These are phyloP conservation scores for Notolepis coatsorum DNA, from an alignment of 2,797 vertebrate genomes.

Conservation along the genomic window DNA sequence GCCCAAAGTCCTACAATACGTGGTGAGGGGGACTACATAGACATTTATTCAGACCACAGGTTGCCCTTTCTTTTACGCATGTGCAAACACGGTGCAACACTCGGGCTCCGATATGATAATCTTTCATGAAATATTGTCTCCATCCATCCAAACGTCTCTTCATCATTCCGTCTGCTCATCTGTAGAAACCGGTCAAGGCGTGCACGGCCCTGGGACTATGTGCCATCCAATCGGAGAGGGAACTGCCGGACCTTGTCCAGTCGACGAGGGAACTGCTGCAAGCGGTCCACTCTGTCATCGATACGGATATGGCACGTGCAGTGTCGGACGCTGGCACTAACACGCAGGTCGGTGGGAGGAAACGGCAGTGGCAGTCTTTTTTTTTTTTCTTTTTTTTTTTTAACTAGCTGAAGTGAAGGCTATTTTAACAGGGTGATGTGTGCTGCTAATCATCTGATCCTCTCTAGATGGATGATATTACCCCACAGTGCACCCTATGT, in stretches of 20 bases:
- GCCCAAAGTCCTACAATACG: constrained; percentile 63
- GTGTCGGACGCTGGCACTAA: constrained; percentile 7
- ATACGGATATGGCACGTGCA: constrained; percentile 14
- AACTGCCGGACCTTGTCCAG: constrained; percentile 19
- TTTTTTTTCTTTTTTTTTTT: no score
- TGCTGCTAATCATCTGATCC: not conserved
- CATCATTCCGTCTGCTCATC: not conserved
- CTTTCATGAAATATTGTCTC: not conserved
- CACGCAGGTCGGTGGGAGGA: constrained; percentile 34
- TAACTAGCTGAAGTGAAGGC: constrained; percentile 25
- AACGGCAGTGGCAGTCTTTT: constrained; percentile 15
- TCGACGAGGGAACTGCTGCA: constrained; percentile 34
- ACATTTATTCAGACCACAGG: not conserved
- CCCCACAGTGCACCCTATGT: constrained; percentile 78
- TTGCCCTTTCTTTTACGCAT: not conserved
- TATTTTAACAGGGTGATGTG: not conserved
- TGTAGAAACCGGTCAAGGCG: constrained; percentile 64
- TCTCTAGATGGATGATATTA: constrained; percentile 54
- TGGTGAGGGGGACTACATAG: constrained; percentile 62
- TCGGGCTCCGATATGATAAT: not conserved
- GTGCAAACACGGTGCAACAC: not conserved
- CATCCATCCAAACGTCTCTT: not conserved
- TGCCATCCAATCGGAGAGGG: constrained; percentile 30
- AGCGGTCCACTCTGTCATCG: not conserved
- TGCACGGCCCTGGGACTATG: constrained; percentile 77